Conservation (phyloP, 2,888 invertebrate species). For the Punctoribates punctum region DNA sequence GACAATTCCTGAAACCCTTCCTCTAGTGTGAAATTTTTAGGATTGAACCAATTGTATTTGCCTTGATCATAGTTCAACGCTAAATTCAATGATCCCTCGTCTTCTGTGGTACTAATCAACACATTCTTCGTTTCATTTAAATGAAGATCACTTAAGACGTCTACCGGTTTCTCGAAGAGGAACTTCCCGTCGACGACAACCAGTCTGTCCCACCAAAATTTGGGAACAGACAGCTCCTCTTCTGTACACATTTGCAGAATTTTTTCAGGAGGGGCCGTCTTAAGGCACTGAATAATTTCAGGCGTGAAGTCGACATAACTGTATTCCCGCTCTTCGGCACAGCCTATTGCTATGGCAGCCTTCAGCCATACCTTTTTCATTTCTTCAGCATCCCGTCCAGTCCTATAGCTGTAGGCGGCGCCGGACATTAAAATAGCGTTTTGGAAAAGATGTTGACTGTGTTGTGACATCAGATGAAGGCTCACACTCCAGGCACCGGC, state of each 20-base stretch:
- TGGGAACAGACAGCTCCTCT: background rate
- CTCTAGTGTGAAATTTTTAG: background rate
- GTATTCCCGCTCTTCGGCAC: background rate
- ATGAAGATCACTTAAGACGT: background rate
- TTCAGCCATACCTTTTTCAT: background rate
- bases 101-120: constrained; percentile 27
- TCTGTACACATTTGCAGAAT: background rate
- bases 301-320: background rate
- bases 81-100: constrained; percentile 24
- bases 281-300: background rate
- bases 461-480: constrained; percentile 29
- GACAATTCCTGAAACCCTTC: constrained; percentile 4
- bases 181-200: constrained; percentile 38
- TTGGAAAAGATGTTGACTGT: background rate
- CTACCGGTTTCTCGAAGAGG: background rate
- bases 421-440: constrained; percentile 35
- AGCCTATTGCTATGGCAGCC: background rate
- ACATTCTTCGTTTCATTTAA: constrained; percentile 32
- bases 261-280: background rate
- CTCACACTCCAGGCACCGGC: constrained; percentile 33
- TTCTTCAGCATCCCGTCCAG: background rate
- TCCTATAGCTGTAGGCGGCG: background rate
- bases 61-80: background rate
- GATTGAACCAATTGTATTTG: background rate
- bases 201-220: background rate